These are phyloP conservation scores for Drosophila recens DNA, from an alignment of 2,888 invertebrate genomes.

Conservation along the genomic window DNA sequence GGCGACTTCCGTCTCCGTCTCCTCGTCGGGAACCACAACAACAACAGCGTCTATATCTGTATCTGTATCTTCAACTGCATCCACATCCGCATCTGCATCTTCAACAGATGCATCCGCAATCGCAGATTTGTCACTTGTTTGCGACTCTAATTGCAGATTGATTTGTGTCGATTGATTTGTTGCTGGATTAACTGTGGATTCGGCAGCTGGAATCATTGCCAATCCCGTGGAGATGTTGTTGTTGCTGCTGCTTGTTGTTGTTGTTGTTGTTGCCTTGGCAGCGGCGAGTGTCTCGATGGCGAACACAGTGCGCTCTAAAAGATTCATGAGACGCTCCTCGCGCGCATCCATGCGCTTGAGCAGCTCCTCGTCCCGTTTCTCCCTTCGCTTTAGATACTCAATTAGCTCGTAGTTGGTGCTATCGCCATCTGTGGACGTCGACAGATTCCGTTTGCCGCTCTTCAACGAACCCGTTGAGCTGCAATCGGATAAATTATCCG, in stretches of 20 bases:
- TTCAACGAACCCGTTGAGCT: slow-evolving; percentile 73
- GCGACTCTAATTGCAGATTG: too few species aligned
- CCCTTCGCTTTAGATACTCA: slow-evolving; percentile 84
- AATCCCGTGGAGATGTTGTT: neutral
- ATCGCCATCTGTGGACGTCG: slow-evolving; percentile 84
- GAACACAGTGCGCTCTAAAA: slow-evolving; percentile 84
- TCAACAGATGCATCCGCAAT: too few species aligned
- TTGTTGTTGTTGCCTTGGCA: slow-evolving; percentile 9
- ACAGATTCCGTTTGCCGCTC: slow-evolving; percentile 83
- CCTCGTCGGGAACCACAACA: too few species aligned
- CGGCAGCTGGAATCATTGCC: neutral
- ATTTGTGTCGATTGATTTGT: too few species aligned
- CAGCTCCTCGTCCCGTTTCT: slow-evolving; percentile 84
- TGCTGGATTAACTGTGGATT: neutral
- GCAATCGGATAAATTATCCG: slow-evolving; percentile 84
- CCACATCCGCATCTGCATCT: too few species aligned
- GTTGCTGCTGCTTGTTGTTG: neutral
- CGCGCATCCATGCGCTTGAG: slow-evolving; percentile 84
- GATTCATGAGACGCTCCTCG: slow-evolving; percentile 83
- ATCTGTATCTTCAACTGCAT: too few species aligned
- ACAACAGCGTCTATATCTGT: too few species aligned
- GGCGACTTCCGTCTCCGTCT: too few species aligned
- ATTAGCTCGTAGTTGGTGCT: slow-evolving; percentile 85
- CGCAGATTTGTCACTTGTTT: too few species aligned
- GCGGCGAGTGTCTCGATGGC: slow-evolving; percentile 84